Evolutionary conservation across 2,113 vertebrate species (phyloP).

Genomic region (Mobula hypostoma): DNA sequence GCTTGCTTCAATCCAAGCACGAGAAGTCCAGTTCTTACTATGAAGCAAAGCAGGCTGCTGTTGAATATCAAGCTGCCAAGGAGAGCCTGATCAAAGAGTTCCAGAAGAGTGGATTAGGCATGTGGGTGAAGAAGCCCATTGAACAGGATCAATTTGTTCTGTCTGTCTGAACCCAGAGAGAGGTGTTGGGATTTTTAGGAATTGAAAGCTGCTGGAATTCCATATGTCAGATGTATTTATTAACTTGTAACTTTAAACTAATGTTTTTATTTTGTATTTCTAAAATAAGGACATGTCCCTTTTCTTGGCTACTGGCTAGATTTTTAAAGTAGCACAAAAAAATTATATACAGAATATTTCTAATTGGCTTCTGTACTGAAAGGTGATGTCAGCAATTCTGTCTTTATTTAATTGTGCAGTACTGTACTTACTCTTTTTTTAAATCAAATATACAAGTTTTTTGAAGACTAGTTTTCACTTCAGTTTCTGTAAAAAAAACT

Average conservation of each 20-base stretch:
- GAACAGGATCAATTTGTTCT: slow-evolving; percentile 97
- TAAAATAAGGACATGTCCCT: background rate
- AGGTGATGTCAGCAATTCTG: background rate
- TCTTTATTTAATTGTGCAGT: slow-evolving; percentile 8
- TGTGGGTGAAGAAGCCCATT: slow-evolving; percentile 95
- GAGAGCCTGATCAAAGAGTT: slow-evolving; percentile 85
- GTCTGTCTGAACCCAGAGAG: slow-evolving; percentile 54
- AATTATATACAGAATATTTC: background rate
- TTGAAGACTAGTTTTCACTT: background rate
- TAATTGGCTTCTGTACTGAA: background rate
- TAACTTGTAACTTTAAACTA: slow-evolving; percentile 37
- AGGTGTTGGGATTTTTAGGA: slow-evolving; percentile 15
- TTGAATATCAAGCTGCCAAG: slow-evolving; percentile 88
- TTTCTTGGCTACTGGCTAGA: slow-evolving; percentile 28
- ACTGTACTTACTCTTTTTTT: background rate
- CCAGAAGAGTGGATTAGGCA: slow-evolving; percentile 89
- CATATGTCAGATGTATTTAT: slow-evolving; percentile 30
- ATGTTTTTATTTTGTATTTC: slow-evolving; percentile 16
- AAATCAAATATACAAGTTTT: background rate
- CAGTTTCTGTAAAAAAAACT: background rate
- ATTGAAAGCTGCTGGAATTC: slow-evolving; percentile 33
- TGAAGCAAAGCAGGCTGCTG: slow-evolving; percentile 84
- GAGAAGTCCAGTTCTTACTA: slow-evolving; percentile 79
- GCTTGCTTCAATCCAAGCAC: slow-evolving; percentile 70
- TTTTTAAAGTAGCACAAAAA: slow-evolving; percentile 10